Conservation (phyloP, 2,888 invertebrate genomes). For the Lamellibrachia satsuma region DNA sequence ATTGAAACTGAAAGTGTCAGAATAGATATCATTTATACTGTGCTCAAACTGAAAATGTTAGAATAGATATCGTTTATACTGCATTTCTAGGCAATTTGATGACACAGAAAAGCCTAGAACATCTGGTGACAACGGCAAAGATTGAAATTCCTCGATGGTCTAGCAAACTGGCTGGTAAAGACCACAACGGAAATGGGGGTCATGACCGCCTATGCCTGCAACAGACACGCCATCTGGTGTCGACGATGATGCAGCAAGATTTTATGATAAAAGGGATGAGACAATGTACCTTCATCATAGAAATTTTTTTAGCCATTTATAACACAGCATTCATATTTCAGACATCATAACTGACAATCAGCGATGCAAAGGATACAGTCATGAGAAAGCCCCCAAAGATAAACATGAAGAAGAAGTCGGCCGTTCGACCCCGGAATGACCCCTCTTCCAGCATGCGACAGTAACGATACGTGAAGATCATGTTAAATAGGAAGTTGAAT, state of each 20-base stretch:
- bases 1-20: too few species aligned
- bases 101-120: too few species aligned
- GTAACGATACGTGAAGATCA: slow-evolving; percentile 98
- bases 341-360: not conserved
- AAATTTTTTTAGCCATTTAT: not conserved
- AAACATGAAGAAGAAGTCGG: slow-evolving; percentile 99
- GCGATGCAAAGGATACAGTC: slow-evolving; percentile 76
- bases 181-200: too few species aligned
- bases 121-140: too few species aligned
- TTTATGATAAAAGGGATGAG: not conserved
- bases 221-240: too few species aligned
- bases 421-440: slow-evolving; percentile 92
- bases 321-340: not conserved
- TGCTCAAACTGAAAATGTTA: too few species aligned
- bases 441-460: slow-evolving; percentile 99
- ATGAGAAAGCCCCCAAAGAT: slow-evolving; percentile 82
- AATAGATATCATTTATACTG: too few species aligned
- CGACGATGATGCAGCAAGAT: not conserved
- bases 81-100: too few species aligned
- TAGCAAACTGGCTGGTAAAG: too few species aligned
- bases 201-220: too few species aligned
- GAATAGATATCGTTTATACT: too few species aligned
- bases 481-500: slow-evolving; percentile 98
- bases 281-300: not conserved
- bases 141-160: too few species aligned